Evolutionary conservation across 2,888 invertebrate genomes (phyloP).

Genomic region (Volucella inanis): DNA sequence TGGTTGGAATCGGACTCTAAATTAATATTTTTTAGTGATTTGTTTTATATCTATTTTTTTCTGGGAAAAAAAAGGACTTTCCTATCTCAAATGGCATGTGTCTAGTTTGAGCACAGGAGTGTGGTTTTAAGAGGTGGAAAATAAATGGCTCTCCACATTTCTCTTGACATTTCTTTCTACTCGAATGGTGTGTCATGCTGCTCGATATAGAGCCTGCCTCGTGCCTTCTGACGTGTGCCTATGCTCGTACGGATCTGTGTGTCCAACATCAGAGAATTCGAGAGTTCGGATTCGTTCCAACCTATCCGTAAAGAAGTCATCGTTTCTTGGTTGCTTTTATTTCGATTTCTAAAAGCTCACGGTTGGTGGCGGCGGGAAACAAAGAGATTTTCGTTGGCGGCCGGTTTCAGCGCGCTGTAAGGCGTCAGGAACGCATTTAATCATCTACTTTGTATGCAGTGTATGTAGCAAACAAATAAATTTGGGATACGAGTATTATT

Average conservation of each 20-base stretch:
- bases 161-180: conserved; percentile 36
- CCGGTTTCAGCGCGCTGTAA: no score
- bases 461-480: conserved; percentile 69
- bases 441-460: conserved; percentile 73
- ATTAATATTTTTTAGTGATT: conserved; percentile 74
- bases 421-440: conserved; percentile 61
- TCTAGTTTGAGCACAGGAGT: conserved; percentile 34
- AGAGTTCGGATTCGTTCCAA: neutral
- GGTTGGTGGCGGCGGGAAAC: neutral
- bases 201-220: neutral
- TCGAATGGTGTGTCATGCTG: conserved; percentile 49
- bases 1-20: conserved; percentile 48
- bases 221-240: conserved; percentile 11
- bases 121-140: conserved; percentile 47
- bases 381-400: no score
- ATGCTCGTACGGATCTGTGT: conserved; percentile 12
- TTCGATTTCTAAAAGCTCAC: conserved; percentile 63
- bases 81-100: conserved; percentile 57
- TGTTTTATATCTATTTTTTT: conserved; percentile 21
- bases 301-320: no score
- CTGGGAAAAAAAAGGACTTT: conserved; percentile 47
- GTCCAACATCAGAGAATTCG: neutral
- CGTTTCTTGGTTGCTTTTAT: conserved; percentile 17
- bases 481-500: conserved; percentile 61
- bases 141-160: conserved; percentile 67